Evolutionary conservation across 2,113 vertebrate genomes (phyloP), one percentile per base, ranked within the genome.

Genomic region (Bucco capensis): DNA sequence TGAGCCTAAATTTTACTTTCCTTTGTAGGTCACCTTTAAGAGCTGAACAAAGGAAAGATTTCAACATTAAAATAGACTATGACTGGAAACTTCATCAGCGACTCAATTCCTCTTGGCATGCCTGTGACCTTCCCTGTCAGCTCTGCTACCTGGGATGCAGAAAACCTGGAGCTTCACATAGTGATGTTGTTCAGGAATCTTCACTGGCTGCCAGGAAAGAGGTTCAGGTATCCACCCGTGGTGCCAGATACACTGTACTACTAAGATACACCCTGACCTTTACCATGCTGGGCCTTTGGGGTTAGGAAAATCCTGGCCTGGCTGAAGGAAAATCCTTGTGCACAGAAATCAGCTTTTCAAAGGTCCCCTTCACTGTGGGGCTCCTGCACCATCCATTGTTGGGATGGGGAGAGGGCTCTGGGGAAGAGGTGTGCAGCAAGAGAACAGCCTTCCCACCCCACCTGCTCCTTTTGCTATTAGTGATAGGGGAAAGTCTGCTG

Each of bases 11-110:
- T 78, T 67, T 67, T 78, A 46, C 62, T 91, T 96, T 92, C 86
- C 83, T 78, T 88, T 90, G 65, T 66, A 77, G 95, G 85, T 90
- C 93, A 91, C 85, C 94, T 94, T 93, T 92, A 88, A 60, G 90
- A 82, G 53, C 0, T 69, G 80, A 92, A 93, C 83, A 95, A 95
- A 91, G 72, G 61, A 83, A 95, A 80, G 80, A 95, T 94, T 88
- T 94, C 57, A 65, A 25, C 74, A 57, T 86, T 86, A 86, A 94
- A 96, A 94, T 75, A 95, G 86, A 74, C 57, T 54, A 53, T 14
- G 50, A 61, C 90, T 95, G 90, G 92, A 96, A 96, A 96, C 61
- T 81, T 84, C 92, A 95, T 92, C 90, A 94, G 76, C 1, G 10
- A 19, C 58, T 78, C 65, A 70, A 49, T 60, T 85, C 49, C 50